Percentiles rank a stretch among this genome's conserved stretches.
Conservation (phyloP, 2,888 invertebrate genomes). For the Barypeithes pellucidus region DNA sequence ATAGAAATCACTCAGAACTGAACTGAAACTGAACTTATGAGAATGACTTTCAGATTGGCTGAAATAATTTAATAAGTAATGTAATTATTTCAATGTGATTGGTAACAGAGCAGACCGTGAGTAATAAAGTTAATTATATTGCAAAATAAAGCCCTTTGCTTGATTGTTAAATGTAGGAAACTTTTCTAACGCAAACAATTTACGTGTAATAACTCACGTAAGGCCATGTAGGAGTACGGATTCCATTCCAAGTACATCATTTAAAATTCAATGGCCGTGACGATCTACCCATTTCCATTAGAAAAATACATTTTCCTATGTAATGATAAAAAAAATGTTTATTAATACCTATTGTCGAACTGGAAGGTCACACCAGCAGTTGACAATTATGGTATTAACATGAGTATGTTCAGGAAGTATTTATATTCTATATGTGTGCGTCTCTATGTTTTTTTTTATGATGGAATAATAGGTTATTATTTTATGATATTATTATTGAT, state of each 20-base stretch:
- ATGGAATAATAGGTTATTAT: background rate
- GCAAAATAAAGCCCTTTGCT: no score
- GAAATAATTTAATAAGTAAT: no score
- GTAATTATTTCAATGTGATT: no score
- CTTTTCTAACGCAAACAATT: no score
- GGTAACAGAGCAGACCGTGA: no score
- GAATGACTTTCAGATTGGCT: no score
- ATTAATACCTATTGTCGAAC: background rate
- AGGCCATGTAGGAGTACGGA: background rate
- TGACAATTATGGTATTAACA: constrained; percentile 12
- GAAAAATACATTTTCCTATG: background rate
- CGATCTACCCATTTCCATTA: constrained; percentile 9
- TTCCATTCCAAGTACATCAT: background rate
- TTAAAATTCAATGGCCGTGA: constrained; percentile 11
- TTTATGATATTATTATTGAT: no score
- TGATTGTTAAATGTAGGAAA: no score
- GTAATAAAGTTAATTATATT: no score
- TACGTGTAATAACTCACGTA: background rate
- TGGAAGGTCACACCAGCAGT: background rate
- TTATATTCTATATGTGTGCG: background rate
- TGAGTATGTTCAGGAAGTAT: constrained; percentile 12
- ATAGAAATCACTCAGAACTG: no score
- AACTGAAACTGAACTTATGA: no score
- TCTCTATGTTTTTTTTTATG: background rate
- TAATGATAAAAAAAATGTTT: constrained; percentile 1